Percentiles rank a stretch among this genome's conserved stretches.
Conservation (phyloP, 2,113 vertebrate genomes). For the Lophius piscatorius region DNA sequence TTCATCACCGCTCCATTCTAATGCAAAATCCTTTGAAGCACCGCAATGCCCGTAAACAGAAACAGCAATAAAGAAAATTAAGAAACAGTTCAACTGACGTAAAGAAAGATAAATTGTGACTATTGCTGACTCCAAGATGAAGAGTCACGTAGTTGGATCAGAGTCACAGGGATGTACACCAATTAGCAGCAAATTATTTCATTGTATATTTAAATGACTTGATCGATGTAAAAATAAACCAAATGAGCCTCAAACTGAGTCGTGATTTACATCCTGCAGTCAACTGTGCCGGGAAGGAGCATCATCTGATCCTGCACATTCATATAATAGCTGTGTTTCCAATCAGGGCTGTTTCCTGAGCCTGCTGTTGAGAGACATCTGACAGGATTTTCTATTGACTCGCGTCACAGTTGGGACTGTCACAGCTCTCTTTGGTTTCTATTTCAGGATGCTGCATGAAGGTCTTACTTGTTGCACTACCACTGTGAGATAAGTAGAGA, state of each 20-base stretch:
- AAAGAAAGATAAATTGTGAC: no score
- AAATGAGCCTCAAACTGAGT: constrained; percentile 25
- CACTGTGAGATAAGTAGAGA: constrained; percentile 27
- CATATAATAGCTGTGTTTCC: constrained; percentile 21
- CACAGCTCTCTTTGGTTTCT: constrained; percentile 30
- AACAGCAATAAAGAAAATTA: background rate
- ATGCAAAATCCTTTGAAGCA: constrained; percentile 11
- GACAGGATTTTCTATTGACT: constrained; percentile 27
- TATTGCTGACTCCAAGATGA: background rate
- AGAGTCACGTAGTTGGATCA: constrained; percentile 19
- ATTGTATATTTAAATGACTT: constrained; percentile 18
- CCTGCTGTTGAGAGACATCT: constrained; percentile 59
- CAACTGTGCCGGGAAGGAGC: constrained; percentile 22
- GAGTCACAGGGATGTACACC: constrained; percentile 9
- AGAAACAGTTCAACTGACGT: background rate
- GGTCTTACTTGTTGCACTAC: constrained; percentile 19
- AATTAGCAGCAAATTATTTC: constrained; percentile 10
- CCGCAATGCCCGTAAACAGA: constrained; percentile 6
- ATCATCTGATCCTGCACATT: constrained; percentile 16
- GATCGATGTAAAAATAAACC: constrained; percentile 22
- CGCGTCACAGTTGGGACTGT: constrained; percentile 32
- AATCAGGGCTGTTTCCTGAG: constrained; percentile 55
- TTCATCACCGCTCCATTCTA: background rate
- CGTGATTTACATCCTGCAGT: constrained; percentile 68
- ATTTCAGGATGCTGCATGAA: constrained; percentile 51